These are phyloP conservation scores for Semotilus atromaculatus DNA, from an alignment of 2,797 vertebrate species.

Conservation along the genomic window DNA sequence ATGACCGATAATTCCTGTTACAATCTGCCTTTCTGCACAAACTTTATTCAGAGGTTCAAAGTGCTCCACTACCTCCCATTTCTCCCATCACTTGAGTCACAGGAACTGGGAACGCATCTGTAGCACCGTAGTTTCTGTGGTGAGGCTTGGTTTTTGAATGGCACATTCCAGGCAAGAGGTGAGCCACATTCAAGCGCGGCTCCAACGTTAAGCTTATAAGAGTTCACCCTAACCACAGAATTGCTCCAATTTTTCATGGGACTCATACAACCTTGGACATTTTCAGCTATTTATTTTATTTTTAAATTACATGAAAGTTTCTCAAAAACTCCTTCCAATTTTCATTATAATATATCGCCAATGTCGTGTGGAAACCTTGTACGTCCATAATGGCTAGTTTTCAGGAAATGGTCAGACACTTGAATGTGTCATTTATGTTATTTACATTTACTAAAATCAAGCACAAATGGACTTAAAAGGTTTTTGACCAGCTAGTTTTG, in stretches of 20 bases:
- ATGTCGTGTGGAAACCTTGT: not conserved
- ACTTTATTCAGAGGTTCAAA: slow-evolving; percentile 62
- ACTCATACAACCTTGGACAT: not conserved
- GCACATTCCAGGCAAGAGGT: not conserved
- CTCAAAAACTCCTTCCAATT: not conserved
- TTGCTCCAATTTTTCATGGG: not conserved
- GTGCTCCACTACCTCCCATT: slow-evolving; percentile 77
- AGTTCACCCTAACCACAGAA: not conserved
- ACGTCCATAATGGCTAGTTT: not conserved
- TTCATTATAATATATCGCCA: not conserved
- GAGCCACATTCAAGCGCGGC: not conserved
- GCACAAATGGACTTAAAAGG: no score
- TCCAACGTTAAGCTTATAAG: not conserved
- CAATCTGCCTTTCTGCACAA: slow-evolving; percentile 71
- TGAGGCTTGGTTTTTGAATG: not conserved
- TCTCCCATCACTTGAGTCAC: slow-evolving; percentile 71
- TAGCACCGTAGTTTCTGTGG: not conserved
- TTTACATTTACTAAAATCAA: no score
- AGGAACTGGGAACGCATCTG: slow-evolving; percentile 45
- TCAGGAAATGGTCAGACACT: not conserved
- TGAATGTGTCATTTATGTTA: no score
- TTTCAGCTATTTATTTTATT: not conserved
- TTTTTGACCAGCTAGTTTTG: no score
- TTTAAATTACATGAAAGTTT: not conserved
- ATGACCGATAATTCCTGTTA: slow-evolving; percentile 69